phyloP scores from a whole-genome alignment of 2,113 vertebrate genomes.

The Scopus umbretta region DNA sequence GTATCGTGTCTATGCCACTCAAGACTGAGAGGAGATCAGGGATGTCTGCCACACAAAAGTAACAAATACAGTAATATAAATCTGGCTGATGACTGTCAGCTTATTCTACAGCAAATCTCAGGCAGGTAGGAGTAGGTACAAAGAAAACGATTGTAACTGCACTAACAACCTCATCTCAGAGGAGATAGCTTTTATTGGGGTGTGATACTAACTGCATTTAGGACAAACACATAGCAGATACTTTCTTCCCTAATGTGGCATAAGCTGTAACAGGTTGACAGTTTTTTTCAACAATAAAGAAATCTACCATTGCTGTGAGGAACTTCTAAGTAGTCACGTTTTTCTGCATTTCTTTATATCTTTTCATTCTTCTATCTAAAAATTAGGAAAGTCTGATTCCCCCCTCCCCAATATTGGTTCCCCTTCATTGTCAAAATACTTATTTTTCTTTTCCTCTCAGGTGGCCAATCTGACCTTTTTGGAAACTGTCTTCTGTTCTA shows the following conservation, averaged over 20 bases:
- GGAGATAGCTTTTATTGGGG: background rate
- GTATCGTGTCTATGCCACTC: background rate
- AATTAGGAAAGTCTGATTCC: background rate
- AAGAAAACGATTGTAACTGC: background rate
- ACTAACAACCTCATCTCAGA: background rate
- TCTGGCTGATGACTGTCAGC: background rate
- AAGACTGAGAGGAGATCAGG: background rate
- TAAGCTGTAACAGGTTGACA: background rate
- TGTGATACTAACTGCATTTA: constrained; percentile 2
- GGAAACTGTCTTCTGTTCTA: background rate
- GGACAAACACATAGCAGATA: background rate
- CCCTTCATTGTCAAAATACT: background rate
- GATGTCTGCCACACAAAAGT: background rate
- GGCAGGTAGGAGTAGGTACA: constrained; percentile 13
- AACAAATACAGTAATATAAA: background rate
- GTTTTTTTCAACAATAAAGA: background rate
- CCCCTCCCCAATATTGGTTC: background rate
- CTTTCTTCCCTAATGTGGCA: background rate
- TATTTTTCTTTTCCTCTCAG: background rate
- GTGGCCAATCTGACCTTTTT: background rate
- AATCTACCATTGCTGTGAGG: background rate
- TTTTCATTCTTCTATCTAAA: background rate
- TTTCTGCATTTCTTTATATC: background rate
- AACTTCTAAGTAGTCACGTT: background rate
- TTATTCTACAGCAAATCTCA: background rate